Evolutionary conservation across 2,888 invertebrate species (phyloP).

Genomic region (Rhagophthalmus giganteus): DNA sequence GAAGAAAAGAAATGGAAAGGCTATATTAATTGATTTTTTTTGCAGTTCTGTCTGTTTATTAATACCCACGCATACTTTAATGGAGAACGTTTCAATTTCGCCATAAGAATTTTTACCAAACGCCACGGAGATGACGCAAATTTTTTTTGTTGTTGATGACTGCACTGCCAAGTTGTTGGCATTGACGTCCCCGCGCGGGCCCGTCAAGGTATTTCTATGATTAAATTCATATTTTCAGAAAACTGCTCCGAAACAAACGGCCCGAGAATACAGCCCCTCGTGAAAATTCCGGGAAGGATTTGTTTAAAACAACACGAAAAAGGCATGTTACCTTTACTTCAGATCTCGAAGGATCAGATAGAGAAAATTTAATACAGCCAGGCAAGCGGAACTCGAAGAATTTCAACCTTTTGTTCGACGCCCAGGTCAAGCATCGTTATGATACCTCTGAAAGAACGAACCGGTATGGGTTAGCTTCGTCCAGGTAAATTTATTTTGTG

Average conservation of each 20-base stretch:
- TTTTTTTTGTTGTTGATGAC: too few relatives aligned
- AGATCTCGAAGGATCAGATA: slow-evolving; percentile 16
- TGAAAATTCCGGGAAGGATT: slow-evolving; percentile 5
- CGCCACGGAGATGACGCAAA: too few relatives aligned
- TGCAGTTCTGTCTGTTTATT: too few relatives aligned
- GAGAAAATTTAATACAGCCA: slow-evolving; percentile 18
- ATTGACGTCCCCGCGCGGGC: too few relatives aligned
- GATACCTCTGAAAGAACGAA: slow-evolving; percentile 1
- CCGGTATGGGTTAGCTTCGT: not conserved
- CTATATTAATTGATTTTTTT: not conserved
- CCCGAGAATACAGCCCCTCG: not conserved
- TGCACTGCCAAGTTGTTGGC: too few relatives aligned
- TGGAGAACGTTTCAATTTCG: too few relatives aligned
- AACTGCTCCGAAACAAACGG: not conserved
- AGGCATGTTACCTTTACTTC: slow-evolving; percentile 9
- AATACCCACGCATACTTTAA: too few relatives aligned
- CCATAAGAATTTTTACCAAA: too few relatives aligned
- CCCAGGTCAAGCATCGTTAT: slow-evolving; percentile 15
- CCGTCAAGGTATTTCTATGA: too few relatives aligned
- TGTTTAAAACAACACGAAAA: slow-evolving; percentile 8
- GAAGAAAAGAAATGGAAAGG: not conserved
- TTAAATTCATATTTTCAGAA: not conserved
- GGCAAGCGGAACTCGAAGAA: slow-evolving; percentile 23
- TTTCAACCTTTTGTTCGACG: slow-evolving; percentile 25
- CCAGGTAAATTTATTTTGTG: not conserved